phyloP scores from a whole-genome alignment of 2,113 vertebrate species.

The Fulica atra region DNA sequence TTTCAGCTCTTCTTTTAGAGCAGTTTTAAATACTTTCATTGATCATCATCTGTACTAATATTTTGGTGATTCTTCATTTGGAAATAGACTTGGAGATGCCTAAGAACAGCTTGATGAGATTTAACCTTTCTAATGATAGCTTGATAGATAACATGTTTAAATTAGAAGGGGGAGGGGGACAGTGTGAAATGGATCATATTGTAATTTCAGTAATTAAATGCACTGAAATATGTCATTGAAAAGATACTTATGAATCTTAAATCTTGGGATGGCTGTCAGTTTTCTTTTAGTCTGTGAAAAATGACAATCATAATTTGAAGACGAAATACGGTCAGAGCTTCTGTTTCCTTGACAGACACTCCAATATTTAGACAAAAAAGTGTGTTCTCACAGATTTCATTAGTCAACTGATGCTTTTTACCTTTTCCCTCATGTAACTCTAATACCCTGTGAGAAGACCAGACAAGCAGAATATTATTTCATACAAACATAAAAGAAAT shows the following conservation, averaged over 20 bases:
- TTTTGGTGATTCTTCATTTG: constrained; percentile 8
- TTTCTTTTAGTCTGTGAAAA: constrained; percentile 61
- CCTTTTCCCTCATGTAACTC: constrained; percentile 20
- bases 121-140: constrained; percentile 16
- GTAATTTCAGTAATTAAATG: constrained; percentile 52
- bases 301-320: constrained; percentile 51
- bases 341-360: constrained; percentile 48
- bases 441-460: not conserved
- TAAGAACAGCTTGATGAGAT: not conserved
- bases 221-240: constrained; percentile 41
- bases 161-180: not conserved
- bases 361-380: constrained; percentile 65
- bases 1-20: not conserved
- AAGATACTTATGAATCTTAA: constrained; percentile 53
- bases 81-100: not conserved
- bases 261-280: constrained; percentile 60
- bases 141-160: constrained; percentile 29
- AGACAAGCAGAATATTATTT: not conserved
- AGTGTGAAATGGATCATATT: constrained; percentile 27
- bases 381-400: not conserved
- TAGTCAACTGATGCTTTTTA: constrained; percentile 25
- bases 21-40: not conserved
- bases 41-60: not conserved
- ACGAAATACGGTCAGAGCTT: constrained; percentile 52
- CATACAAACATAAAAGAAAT: not conserved